Conservation (phyloP, 2,888 invertebrate genomes). For the Parthenolecanium corni region DNA sequence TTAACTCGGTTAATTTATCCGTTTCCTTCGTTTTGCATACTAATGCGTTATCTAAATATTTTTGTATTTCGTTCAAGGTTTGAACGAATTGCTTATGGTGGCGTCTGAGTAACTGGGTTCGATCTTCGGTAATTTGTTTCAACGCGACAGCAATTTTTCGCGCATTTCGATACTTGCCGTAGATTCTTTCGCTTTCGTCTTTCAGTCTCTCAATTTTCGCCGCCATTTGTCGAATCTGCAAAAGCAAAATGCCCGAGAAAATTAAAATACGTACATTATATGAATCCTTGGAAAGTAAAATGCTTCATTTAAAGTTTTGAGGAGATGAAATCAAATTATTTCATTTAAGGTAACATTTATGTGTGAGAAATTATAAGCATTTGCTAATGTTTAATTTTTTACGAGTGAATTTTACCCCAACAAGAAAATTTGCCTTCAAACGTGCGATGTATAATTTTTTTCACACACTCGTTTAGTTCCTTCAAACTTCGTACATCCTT, state of each 20-base stretch:
- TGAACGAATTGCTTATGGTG: neutral
- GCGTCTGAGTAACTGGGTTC: neutral
- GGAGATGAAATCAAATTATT: neutral
- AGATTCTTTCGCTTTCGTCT: constrained; percentile 4
- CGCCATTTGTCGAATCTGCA: neutral
- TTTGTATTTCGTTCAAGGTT: constrained; percentile 18
- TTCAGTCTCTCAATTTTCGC: neutral
- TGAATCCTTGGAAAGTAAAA: neutral
- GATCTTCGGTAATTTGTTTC: constrained; percentile 2
- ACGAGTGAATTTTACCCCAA: no score
- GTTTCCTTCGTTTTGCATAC: neutral
- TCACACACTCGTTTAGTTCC: no score
- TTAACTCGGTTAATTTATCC: neutral
- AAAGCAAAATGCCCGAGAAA: neutral
- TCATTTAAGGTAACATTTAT: no score
- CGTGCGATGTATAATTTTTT: no score
- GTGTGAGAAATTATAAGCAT: neutral
- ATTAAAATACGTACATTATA: neutral
- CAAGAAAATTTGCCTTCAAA: no score
- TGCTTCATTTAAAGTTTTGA: neutral
- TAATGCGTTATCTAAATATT: constrained; percentile 12
- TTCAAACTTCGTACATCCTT: no score
- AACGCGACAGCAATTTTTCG: constrained; percentile 11
- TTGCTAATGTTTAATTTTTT: neutral
- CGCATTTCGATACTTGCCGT: constrained; percentile 6